Percentiles rank a stretch among this genome's conserved stretches.
Conservation (phyloP, 2,797 vertebrate genomes). For the Cyclura pinguis region DNA sequence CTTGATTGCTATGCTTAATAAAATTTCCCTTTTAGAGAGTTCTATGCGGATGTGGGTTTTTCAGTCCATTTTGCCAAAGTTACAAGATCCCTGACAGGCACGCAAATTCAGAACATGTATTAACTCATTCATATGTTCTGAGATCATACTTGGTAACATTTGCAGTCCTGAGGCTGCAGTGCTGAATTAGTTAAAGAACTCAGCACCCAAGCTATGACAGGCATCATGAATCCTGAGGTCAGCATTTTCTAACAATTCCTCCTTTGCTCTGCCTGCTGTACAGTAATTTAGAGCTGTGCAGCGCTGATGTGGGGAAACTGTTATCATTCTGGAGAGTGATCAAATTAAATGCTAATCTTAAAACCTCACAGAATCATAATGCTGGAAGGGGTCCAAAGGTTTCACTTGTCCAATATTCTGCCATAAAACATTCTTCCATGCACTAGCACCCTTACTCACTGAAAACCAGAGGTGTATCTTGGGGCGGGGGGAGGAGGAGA, state of each 20-base stretch:
- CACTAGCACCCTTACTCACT: not conserved
- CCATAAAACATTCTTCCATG: not conserved
- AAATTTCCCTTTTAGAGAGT: no score
- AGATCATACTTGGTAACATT: no score
- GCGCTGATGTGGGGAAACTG: slow-evolving; percentile 38
- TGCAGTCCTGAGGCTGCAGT: not conserved
- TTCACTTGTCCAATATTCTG: not conserved
- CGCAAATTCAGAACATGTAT: no score
- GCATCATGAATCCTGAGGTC: slow-evolving; percentile 50
- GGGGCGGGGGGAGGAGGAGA: no score
- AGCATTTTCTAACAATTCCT: slow-evolving; percentile 40
- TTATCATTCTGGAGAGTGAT: slow-evolving; percentile 61
- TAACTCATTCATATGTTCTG: no score
- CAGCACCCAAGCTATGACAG: not conserved
- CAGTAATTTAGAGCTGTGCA: slow-evolving; percentile 43
- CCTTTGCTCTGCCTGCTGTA: slow-evolving; percentile 40
- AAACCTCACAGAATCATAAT: slow-evolving; percentile 7
- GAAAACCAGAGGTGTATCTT: not conserved
- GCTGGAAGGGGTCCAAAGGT: slow-evolving; percentile 35
- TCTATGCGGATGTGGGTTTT: no score
- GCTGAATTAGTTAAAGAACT: not conserved
- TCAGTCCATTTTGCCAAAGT: no score
- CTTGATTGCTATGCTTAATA: no score
- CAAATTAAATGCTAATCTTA: slow-evolving; percentile 54
- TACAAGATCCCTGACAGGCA: no score